A percentile compares a stretch with the other conserved stretches of the same genome.
phyloP scores from a whole-genome alignment of 1,140 invertebrate genomes.

The Ceratitis capitata region DNA sequence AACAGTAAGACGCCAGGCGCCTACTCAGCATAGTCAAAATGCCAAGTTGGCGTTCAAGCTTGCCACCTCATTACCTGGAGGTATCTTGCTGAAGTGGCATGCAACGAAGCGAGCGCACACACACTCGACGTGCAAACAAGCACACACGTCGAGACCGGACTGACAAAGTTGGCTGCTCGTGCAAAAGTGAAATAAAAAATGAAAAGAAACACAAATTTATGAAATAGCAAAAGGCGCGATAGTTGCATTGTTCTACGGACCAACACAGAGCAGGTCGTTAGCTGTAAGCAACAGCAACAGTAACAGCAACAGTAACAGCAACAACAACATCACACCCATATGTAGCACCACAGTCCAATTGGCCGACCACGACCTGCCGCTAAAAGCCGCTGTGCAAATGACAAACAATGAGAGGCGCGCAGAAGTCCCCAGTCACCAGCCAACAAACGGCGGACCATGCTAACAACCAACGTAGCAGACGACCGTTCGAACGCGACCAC shows the following conservation, averaged over 20 bases:
- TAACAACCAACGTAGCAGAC: background rate
- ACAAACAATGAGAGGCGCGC: conserved; percentile 3
- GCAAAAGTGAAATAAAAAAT: background rate
- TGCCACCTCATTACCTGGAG: conserved; percentile 24
- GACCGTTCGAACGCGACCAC: background rate
- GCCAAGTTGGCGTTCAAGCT: conserved; percentile 34
- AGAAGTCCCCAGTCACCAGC: background rate
- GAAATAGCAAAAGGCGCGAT: conserved; percentile 9
- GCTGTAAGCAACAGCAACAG: background rate
- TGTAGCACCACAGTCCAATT: background rate
- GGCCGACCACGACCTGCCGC: conserved; percentile 1
- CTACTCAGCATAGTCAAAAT: conserved; percentile 34
- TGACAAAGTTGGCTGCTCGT: background rate
- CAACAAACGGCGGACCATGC: background rate
- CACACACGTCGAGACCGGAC: background rate
- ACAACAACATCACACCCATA: background rate
- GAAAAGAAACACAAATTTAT: background rate
- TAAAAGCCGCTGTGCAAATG: background rate
- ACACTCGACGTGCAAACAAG: background rate
- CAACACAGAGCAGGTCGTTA: background rate
- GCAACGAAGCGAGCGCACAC: background rate
- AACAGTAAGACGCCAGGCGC: conserved; percentile 31
- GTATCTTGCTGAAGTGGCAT: background rate
- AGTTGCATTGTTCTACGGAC: background rate
- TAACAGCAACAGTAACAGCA: background rate